phyloP scores from a whole-genome alignment of 2,797 vertebrate genomes.

The Buceros bicornis region DNA sequence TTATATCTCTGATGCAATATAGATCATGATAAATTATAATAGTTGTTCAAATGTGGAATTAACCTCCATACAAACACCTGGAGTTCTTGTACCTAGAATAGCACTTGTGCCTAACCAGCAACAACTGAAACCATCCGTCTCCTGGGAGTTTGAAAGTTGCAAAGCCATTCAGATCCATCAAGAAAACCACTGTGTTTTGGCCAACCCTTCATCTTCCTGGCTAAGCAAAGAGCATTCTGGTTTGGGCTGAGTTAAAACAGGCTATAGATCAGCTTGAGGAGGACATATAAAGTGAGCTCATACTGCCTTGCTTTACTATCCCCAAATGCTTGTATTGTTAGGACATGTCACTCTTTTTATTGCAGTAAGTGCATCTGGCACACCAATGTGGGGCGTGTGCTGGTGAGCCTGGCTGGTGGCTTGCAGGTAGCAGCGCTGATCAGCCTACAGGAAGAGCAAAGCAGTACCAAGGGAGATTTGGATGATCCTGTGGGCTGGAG shows the following conservation, averaged over 20 bases:
- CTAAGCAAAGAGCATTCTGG: not conserved
- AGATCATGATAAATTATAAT: not conserved
- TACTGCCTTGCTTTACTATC: not conserved
- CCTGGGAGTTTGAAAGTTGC: not conserved
- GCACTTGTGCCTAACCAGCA: not conserved
- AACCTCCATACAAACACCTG: not conserved
- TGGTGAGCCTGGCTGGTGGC: not conserved
- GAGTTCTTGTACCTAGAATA: not conserved
- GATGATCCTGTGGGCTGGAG: not conserved
- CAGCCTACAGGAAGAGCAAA: not conserved
- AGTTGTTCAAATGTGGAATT: not conserved
- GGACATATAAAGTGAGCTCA: not conserved
- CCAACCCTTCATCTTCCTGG: not conserved
- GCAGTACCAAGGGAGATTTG: not conserved
- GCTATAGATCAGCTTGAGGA: not conserved
- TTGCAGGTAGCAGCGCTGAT: not conserved
- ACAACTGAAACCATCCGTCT: not conserved
- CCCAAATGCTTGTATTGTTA: not conserved
- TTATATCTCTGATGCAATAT: not conserved
- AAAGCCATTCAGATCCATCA: not conserved
- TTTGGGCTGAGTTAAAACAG: not conserved
- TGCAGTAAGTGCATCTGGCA: not conserved
- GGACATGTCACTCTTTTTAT: not conserved
- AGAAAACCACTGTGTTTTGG: not conserved
- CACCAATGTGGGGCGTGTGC: fast-evolving